Percentiles rank a stretch among this genome's conserved stretches.
phyloP scores from a whole-genome alignment of 1,140 invertebrate genomes.

The Myzus persicae region DNA sequence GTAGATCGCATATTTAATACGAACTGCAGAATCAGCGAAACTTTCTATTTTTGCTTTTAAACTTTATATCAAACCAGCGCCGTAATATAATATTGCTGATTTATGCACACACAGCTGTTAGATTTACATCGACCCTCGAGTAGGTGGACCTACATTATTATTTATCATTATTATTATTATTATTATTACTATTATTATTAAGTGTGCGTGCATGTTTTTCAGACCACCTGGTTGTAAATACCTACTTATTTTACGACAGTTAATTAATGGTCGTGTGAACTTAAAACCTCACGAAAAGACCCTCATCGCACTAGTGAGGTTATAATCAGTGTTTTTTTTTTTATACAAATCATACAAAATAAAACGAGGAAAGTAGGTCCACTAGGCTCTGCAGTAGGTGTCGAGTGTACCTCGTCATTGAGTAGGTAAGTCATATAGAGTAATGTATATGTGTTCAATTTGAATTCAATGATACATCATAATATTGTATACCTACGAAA shows the following conservation, averaged over 20 bases:
- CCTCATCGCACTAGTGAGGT: not conserved
- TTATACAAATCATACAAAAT: not conserved
- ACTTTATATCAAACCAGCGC: not conserved
- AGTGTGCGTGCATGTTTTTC: not conserved
- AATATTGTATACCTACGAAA: too few species aligned
- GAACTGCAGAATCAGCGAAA: not conserved
- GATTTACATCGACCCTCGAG: not conserved
- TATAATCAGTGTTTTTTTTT: not conserved
- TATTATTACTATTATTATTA: constrained; percentile 12
- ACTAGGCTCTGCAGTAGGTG: not conserved
- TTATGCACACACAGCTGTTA: not conserved
- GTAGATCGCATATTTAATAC: not conserved
- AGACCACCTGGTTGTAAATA: not conserved
- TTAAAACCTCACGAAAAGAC: not conserved
- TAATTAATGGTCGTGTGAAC: constrained; percentile 9
- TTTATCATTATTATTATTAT: not conserved
- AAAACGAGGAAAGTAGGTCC: not conserved
- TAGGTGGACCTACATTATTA: constrained; percentile 13
- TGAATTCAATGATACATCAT: not conserved
- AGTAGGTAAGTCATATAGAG: not conserved
- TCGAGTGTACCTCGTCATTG: not conserved
- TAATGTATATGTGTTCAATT: not conserved
- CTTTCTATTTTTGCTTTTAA: constrained; percentile 7
- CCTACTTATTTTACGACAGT: not conserved
- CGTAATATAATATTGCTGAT: not conserved